phyloP scores from a whole-genome alignment of 1,140 invertebrate species.

The Temnothorax curvispinosus region DNA sequence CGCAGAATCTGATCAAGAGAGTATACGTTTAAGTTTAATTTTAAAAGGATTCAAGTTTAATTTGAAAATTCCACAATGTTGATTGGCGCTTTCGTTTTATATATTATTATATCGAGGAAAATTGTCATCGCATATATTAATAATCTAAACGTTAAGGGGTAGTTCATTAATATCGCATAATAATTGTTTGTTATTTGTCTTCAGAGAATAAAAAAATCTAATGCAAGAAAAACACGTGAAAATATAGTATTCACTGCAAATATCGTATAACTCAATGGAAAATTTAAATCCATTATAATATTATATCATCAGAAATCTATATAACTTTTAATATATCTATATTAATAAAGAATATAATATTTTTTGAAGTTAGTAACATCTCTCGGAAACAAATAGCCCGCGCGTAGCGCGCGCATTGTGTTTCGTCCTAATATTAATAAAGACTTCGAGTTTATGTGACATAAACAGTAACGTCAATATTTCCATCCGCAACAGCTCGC shows the following conservation, averaged over 20 bases:
- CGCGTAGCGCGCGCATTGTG: neutral
- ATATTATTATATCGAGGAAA: neutral
- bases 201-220: neutral
- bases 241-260: neutral
- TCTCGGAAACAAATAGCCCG: neutral
- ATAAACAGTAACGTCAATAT: neutral
- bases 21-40: neutral
- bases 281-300: neutral
- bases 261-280: neutral
- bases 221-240: neutral
- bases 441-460: neutral
- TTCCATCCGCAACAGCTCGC: neutral
- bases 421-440: neutral
- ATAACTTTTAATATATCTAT: neutral
- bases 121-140: neutral
- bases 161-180: neutral
- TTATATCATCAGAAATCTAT: neutral
- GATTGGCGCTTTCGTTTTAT: neutral
- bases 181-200: neutral
- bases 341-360: neutral
- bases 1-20: neutral
- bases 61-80: neutral
- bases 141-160: neutral
- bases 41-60: neutral
- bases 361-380: neutral